Base-by-base conservation (phyloP, 2,113 vertebrate species). In the Albula goreensis region DNA sequence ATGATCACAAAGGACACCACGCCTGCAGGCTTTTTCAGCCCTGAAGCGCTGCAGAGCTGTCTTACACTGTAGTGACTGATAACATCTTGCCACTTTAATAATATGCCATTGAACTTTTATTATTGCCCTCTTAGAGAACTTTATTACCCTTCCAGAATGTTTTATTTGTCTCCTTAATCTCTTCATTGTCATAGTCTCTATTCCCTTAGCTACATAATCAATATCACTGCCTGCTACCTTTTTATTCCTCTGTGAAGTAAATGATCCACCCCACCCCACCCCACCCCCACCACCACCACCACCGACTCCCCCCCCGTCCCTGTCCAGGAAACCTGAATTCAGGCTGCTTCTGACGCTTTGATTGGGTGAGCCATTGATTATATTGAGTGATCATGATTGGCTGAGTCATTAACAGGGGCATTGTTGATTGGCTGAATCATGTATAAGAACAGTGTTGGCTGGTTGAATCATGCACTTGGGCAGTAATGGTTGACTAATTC, bases 141-240 rank as follows among this genome's bases (percentile, higher is more conserved):
- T 57, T 77, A 79, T 80, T 84, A 87, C 83, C 85, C 85, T 82
- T 81, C 31, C 80, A 25, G 56, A 15, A 41, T 85, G 80, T 84
- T 84, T 88, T 86, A 85, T 88, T 83, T 81, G 87, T 87, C 86
- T 81, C 79, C 48, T 82, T 87, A 90, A 90, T 87, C 85, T 85
- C 31, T 22, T 82, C 5, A 50, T 50, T 22, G 81, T 79, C 85
- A 60, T 63, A 52, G 79, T 50, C 48, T 80, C 53, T 60, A 63
- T 80, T 80, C 31, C n/a, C 48, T 17, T 77, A 50, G 78, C 78
- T 1, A 15, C 56, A 12, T 82, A 84, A 80, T 85, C 78, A 77
- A 85, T 85, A 83, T 3, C 12, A 31, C 70, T 31, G 56, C 52
- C 84, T 86, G 83, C 81, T 83, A 83, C 53, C 49, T 85, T 77